These are phyloP conservation scores for Actias luna DNA, from an alignment of 2,888 invertebrate species.

Conservation along the genomic window DNA sequence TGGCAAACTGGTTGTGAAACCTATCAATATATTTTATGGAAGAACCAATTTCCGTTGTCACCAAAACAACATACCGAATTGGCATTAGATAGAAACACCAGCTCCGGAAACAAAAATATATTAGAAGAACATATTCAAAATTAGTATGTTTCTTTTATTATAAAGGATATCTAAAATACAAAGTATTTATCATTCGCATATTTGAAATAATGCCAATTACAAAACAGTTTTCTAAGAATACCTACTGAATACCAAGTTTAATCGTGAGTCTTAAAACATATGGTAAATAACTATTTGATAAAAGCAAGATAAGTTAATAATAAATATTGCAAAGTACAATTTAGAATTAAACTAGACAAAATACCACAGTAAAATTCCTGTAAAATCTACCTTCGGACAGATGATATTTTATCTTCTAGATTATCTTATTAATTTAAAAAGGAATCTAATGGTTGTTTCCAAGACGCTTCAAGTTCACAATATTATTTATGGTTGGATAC, in stretches of 20 bases:
- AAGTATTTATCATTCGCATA: neutral
- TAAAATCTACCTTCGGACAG: neutral
- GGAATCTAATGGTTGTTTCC: too few relatives aligned
- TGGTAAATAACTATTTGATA: neutral
- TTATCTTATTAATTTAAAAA: too few relatives aligned
- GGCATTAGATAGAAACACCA: neutral
- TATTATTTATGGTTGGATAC: too few relatives aligned
- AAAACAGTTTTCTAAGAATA: neutral
- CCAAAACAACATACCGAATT: neutral
- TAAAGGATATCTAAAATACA: neutral
- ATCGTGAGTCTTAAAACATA: neutral
- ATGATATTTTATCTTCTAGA: too few relatives aligned
- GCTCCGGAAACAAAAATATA: neutral
- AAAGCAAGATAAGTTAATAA: neutral
- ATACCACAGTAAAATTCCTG: neutral
- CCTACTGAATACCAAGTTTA: too few relatives aligned
- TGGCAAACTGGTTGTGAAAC: conserved; percentile 14
- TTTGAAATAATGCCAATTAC: neutral
- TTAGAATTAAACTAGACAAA: too few relatives aligned
- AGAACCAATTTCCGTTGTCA: neutral
- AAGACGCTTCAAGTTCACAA: too few relatives aligned
- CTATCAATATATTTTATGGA: neutral
- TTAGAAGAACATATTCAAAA: neutral
- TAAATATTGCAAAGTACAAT: too few relatives aligned
- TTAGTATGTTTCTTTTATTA: neutral